These are phyloP conservation scores for Acrocephalus arundinaceus DNA, from an alignment of 2,113 vertebrate species.

Conservation along the genomic window DNA sequence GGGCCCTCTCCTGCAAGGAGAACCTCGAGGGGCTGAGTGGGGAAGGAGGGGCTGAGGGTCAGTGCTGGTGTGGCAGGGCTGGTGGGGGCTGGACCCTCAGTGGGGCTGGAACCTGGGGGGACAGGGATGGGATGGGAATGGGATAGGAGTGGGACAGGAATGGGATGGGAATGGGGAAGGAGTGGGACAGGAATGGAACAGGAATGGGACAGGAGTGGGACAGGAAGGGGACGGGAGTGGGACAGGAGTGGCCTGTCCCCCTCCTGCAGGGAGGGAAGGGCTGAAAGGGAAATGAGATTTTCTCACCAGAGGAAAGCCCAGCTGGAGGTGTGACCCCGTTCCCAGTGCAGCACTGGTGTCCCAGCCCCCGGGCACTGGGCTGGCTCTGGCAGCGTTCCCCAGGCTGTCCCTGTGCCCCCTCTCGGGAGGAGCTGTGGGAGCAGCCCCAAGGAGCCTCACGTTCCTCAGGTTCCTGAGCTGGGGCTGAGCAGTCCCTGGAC, in stretches of 20 bases:
- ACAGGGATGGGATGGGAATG: neutral
- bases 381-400: too few relatives aligned
- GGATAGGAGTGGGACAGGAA: too few relatives aligned
- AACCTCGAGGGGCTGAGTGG: neutral
- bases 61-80: neutral
- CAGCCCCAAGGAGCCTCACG: too few relatives aligned
- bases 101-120: accelerated
- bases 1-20: neutral
- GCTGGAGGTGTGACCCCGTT: neutral
- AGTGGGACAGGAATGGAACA: too few relatives aligned
- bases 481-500: too few relatives aligned
- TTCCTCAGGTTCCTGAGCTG: too few relatives aligned
- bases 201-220: too few relatives aligned
- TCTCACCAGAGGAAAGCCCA: neutral
- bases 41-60: neutral
- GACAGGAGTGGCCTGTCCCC: neutral
- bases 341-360: neutral
- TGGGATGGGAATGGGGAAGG: too few relatives aligned
- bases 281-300: neutral
- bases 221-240: too few relatives aligned
- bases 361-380: neutral
- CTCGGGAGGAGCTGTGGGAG: neutral
- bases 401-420: neutral
- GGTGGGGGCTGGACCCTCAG: neutral
- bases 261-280: neutral